phyloP scores from a whole-genome alignment of 2,113 vertebrate genomes.

The Eleginops maclovinus region DNA sequence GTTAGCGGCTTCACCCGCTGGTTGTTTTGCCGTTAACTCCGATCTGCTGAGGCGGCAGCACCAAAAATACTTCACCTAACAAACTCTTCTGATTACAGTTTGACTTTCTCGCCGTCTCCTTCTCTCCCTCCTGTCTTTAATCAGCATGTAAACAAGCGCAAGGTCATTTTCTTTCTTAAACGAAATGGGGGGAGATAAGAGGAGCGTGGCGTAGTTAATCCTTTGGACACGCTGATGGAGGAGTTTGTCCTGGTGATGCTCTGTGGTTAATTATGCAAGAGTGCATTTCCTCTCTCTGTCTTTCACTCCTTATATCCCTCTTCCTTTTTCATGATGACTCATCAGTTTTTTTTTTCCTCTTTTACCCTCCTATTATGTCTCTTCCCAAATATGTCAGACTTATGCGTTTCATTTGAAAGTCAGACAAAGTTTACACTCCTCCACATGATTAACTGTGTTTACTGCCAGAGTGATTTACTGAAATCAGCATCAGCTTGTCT shows the following conservation, averaged over 20 bases:
- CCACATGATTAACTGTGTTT: conserved; percentile 66
- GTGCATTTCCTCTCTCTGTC: conserved; percentile 47
- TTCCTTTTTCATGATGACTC: conserved; percentile 62
- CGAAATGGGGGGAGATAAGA: conserved; percentile 79
- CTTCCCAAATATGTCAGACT: conserved; percentile 11
- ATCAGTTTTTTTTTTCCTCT: conserved; percentile 58
- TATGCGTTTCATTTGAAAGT: conserved; percentile 24
- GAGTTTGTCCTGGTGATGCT: conserved; percentile 78
- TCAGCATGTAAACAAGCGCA: conserved; percentile 84
- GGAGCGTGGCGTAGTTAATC: conserved; percentile 79
- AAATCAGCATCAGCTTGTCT: conserved; percentile 59
- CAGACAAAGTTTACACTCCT: conserved; percentile 39
- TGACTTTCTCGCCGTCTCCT: conserved; percentile 75
- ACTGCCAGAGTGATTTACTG: conserved; percentile 56
- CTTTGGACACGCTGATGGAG: conserved; percentile 83
- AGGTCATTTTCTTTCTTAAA: conserved; percentile 83
- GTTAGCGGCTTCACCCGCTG: conserved; percentile 66
- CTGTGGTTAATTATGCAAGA: conserved; percentile 76
- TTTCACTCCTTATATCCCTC: neutral
- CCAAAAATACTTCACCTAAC: conserved; percentile 72
- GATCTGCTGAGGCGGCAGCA: conserved; percentile 56
- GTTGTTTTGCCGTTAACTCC: conserved; percentile 41
- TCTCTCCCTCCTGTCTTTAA: conserved; percentile 75
- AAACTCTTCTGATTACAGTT: conserved; percentile 78
- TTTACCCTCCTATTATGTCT: conserved; percentile 6